Conservation (phyloP, 2,797 vertebrate species). For the Discoglossus pictus region DNA sequence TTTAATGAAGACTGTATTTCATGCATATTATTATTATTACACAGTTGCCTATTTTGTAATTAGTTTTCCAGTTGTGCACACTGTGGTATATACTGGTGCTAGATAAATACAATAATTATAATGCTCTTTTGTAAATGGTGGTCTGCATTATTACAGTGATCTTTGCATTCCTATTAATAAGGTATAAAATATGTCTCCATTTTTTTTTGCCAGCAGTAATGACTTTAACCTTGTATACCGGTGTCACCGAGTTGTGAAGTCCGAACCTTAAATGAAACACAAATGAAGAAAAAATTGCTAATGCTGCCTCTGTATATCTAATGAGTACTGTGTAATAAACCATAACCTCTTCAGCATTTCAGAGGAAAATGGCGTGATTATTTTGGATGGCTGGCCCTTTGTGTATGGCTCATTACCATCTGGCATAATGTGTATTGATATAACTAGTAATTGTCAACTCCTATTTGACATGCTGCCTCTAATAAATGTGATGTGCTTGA, state of each 20-base stretch:
- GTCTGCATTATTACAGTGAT: constrained; percentile 58
- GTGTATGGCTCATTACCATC: constrained; percentile 90
- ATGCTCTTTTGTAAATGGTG: too few relatives aligned
- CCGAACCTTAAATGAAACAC: constrained; percentile 72
- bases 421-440: constrained; percentile 93
- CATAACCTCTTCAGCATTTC: constrained; percentile 79
- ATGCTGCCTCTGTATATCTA: constrained; percentile 76
- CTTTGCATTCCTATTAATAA: constrained; percentile 67
- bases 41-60: too few relatives aligned
- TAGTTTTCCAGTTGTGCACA: too few relatives aligned
- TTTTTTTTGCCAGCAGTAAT: constrained; percentile 65
- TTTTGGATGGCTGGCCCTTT: constrained; percentile 81
- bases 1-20: too few relatives aligned
- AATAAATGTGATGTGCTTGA: constrained; percentile 90
- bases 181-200: constrained; percentile 64
- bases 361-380: constrained; percentile 77
- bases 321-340: constrained; percentile 83
- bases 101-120: too few relatives aligned
- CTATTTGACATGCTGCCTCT: constrained; percentile 94
- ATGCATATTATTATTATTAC: too few relatives aligned
- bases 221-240: constrained; percentile 78
- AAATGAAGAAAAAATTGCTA: constrained; percentile 78
- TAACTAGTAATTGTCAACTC: constrained; percentile 91
- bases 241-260: constrained; percentile 71
- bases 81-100: too few relatives aligned